Evolutionary conservation across 1,140 invertebrate genomes (phyloP).

Genomic region (Nebria ingens): DNA sequence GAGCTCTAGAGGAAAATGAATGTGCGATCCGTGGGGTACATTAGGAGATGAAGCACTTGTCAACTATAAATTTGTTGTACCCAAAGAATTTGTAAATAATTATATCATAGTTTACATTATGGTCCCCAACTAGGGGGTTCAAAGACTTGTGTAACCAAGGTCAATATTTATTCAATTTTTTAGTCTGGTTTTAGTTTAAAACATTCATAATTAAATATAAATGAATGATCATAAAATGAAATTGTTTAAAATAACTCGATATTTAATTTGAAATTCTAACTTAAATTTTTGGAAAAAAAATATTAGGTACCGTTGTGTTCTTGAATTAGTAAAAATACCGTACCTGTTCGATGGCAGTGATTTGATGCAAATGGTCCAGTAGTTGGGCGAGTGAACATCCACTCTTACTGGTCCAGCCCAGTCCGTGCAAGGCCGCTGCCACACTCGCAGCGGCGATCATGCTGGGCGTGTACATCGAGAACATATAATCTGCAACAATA

Average conservation of each 20-base stretch:
- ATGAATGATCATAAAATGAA: too few relatives aligned
- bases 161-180: too few relatives aligned
- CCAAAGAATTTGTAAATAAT: neutral
- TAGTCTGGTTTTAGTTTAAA: too few relatives aligned
- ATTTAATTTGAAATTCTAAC: too few relatives aligned
- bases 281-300: too few relatives aligned
- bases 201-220: too few relatives aligned
- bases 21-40: neutral
- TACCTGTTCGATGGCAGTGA: slow-evolving; percentile 72
- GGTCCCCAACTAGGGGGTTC: neutral
- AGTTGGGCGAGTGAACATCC: slow-evolving; percentile 39
- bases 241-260: too few relatives aligned
- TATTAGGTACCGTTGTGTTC: too few relatives aligned
- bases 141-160: too few relatives aligned
- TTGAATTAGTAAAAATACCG: too few relatives aligned
- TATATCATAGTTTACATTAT: neutral
- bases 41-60: neutral
- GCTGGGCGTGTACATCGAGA: slow-evolving; percentile 75
- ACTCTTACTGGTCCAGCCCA: slow-evolving; percentile 51
- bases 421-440: slow-evolving; percentile 67
- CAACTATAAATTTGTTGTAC: neutral
- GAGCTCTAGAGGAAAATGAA: neutral
- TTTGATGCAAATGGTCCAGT: slow-evolving; percentile 52
- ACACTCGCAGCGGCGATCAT: slow-evolving; percentile 78
- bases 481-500: slow-evolving; percentile 71